Evolutionary conservation across 2,797 vertebrate species (phyloP), one percentile per base, ranked within the genome.

Genomic region (Eulemur rubriventer): DNA sequence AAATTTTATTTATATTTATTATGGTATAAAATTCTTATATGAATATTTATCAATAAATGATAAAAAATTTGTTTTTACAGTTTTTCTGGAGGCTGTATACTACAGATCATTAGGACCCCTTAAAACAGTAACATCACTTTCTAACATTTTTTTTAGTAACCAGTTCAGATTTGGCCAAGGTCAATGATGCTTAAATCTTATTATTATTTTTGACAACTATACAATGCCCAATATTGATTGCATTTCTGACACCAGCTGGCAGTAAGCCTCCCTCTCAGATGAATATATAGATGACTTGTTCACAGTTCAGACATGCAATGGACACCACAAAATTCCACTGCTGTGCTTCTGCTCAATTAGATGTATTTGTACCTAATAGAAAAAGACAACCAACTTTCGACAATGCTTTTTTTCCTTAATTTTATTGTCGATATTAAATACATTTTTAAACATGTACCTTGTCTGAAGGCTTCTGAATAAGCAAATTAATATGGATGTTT

Each of bases 171-270:
- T 91, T 82, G 78, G 35, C 85, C 78, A 90, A 80, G 16, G 63
- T 96, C 95, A 96, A 5, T 65, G 84, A 82, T 90, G 69, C 59
- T 95, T 88, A 91, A 94, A 72, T n/a, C 76, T 88, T 94, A 69
- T 80, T 95, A 96, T 94, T 97, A 89, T 93, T 97, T 93, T 91
- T 93, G 91, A 96, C 94, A 97, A 69, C 91, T 80, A 61, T 76
- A 89, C 88, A 92, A 92, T 96, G 67, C 72, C 81, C 1, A 3
- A 48, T 96, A 82, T 88, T 75, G 72, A 87, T 92, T 91, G 41
- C 59, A 88, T 95, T 96, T 84, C 92, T 92, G 84, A 90, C 61
- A 95, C 61, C 84, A 97, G 78, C 63, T 97, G 94, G 88, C 81
- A 88, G 38, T 91, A 59, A 43, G 59, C 35, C 55, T 75, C 52